Base-by-base conservation (phyloP, 2,888 invertebrate species). In the Apamea sordens region DNA sequence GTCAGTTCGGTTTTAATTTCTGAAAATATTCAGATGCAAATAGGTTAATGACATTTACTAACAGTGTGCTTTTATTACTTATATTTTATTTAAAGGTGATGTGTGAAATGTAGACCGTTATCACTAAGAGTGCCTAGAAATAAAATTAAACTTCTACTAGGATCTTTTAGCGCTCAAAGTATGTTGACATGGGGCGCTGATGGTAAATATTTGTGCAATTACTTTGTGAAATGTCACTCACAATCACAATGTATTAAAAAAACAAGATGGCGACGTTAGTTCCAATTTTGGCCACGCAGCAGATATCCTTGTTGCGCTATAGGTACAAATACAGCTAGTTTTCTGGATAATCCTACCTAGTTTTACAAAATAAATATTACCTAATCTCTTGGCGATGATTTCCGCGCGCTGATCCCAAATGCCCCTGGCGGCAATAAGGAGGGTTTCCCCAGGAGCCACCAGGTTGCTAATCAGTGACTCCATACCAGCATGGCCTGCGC, bases 401-500 rank as follows among this genome's bases (percentile, higher is more conserved):
- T 97, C 97, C 0, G 98, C 98, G 47, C 99, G 97, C 87, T 98
- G 97, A 15, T 99, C 99, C 99, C 99, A 99, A 36, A 98, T 96
- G 0, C 99, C 99, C 89, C 98, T 98, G 24, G 97, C 96, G 3
- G 98, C 98, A 61, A 99, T 97, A 15, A 99, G 96, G 11, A 98
- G 97, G 0, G 97, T 97, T 87, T 99, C 98, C 0, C 98, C 98
- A 0, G 98, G 97, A 91, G 98, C 98, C 44, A 99, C 93, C 50
- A 99, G 94, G 95, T 99, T 99, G 87, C 97, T 97, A 75, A 99
- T 97, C 3, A 98, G 97, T 0, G 98, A 97, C 92, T 99, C 99
- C 98, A 99, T 98, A 8, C 98, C 98, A 0, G 97, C 96, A 93
- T 98, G 98, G 0, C 98, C 98, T 0, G 98, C 97, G 0, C 98